Percentiles rank a stretch among this genome's conserved stretches.
Conservation (phyloP, 2,113 vertebrate species). For the Athene noctua region DNA sequence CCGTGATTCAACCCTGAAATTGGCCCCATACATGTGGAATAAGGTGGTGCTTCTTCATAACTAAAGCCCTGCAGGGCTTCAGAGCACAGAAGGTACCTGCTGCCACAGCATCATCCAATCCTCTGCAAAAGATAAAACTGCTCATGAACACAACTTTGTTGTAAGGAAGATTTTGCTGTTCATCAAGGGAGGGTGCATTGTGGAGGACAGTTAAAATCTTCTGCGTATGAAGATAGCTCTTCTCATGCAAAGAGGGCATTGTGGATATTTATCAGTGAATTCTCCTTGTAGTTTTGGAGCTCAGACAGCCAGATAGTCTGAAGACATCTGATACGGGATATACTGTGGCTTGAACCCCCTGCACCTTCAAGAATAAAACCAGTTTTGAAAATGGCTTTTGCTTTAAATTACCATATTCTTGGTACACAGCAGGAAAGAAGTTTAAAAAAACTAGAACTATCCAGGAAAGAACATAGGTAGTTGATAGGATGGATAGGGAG, state of each 20-base stretch:
- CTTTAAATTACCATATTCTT: neutral
- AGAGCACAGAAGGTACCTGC: neutral
- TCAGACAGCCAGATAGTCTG: neutral
- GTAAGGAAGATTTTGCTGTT: neutral
- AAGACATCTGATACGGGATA: neutral
- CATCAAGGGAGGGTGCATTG: fast-evolving
- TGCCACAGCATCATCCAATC: fast-evolving
- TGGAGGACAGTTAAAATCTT: neutral
- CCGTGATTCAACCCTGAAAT: neutral
- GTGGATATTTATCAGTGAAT: neutral
- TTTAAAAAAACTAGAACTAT: neutral
- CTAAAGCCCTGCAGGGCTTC: neutral
- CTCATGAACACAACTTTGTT: neutral
- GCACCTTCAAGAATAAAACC: neutral
- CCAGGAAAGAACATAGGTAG: neutral
- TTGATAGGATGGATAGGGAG: neutral
- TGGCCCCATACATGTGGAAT: neutral
- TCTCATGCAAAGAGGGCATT: neutral
- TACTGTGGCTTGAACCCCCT: neutral
- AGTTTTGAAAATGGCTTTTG: neutral
- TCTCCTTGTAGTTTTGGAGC: neutral
- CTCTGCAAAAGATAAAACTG: fast-evolving
- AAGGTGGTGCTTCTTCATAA: neutral
- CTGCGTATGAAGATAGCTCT: neutral
- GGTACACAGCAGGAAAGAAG: neutral